Evolutionary conservation across 2,113 vertebrate species (phyloP).

Genomic region (Casuarius casuarius): DNA sequence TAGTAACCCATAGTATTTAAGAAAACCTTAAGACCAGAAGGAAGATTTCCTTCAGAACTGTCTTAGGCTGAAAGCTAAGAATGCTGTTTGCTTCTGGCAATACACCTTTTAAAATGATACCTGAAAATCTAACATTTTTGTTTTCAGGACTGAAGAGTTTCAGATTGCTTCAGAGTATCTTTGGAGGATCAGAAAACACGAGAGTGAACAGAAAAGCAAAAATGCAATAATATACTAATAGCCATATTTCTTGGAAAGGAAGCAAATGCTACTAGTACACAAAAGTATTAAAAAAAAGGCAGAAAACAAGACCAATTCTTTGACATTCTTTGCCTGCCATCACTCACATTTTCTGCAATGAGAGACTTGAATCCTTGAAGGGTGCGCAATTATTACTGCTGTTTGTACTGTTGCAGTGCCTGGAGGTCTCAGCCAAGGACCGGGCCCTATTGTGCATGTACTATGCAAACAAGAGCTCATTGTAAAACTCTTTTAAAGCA

Average conservation of each 20-base stretch:
- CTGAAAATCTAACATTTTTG: neutral
- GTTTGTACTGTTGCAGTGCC: neutral
- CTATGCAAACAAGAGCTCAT: neutral
- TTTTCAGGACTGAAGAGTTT: neutral
- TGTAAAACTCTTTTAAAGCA: neutral
- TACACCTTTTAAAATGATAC: neutral
- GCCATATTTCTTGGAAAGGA: neutral
- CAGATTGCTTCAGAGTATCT: neutral
- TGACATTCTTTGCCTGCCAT: neutral
- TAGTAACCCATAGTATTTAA: neutral
- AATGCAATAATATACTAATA: neutral
- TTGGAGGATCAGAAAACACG: neutral
- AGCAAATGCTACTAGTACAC: neutral
- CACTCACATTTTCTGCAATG: neutral
- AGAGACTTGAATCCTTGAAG: accelerated
- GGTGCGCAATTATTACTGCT: neutral
- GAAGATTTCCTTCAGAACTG: neutral
- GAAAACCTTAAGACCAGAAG: neutral
- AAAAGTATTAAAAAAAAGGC: neutral
- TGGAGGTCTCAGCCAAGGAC: neutral
- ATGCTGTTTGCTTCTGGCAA: neutral
- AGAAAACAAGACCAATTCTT: neutral
- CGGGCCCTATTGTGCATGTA: neutral
- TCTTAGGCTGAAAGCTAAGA: neutral
- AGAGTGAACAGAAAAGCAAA: neutral